These are phyloP conservation scores for Monopis laevigella DNA, from an alignment of 2,888 invertebrate genomes.

Conservation along the genomic window DNA sequence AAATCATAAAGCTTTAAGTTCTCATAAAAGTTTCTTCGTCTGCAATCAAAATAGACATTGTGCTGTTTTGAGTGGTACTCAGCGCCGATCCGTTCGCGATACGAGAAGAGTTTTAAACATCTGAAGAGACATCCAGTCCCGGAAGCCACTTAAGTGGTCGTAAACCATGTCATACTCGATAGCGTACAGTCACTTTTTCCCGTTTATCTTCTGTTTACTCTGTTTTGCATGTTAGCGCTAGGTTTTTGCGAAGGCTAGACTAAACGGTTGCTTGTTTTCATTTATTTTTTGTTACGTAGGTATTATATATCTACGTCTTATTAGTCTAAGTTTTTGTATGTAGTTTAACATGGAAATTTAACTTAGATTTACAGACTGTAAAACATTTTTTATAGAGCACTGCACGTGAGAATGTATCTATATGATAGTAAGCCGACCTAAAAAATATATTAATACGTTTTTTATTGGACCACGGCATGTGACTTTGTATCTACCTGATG, in stretches of 20 bases:
- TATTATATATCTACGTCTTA: no score
- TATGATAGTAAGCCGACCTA: no score
- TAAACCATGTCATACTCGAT: constrained; percentile 51
- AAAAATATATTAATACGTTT: no score
- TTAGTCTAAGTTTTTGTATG: no score
- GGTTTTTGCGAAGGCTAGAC: constrained; percentile 1
- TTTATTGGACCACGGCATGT: no score
- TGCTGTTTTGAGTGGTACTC: constrained; percentile 31
- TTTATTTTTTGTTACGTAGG: no score
- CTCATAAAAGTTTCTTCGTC: constrained; percentile 36
- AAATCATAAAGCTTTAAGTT: constrained; percentile 44
- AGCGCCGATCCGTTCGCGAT: constrained; percentile 23
- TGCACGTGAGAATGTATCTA: no score
- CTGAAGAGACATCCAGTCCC: constrained; percentile 27
- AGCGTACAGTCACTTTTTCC: constrained; percentile 12
- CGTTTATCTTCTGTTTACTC: constrained; percentile 8
- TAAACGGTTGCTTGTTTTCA: not conserved
- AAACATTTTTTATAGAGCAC: no score
- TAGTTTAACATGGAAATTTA: no score
- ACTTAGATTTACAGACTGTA: no score
- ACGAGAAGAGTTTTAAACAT: constrained; percentile 48
- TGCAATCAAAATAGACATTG: constrained; percentile 46
- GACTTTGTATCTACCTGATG: no score
- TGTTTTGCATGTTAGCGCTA: constrained; percentile 8
- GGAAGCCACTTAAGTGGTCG: constrained; percentile 54